These are phyloP conservation scores for Aselliscus stoliczkanus DNA, from an alignment of 2,797 vertebrate species.

Conservation along the genomic window DNA sequence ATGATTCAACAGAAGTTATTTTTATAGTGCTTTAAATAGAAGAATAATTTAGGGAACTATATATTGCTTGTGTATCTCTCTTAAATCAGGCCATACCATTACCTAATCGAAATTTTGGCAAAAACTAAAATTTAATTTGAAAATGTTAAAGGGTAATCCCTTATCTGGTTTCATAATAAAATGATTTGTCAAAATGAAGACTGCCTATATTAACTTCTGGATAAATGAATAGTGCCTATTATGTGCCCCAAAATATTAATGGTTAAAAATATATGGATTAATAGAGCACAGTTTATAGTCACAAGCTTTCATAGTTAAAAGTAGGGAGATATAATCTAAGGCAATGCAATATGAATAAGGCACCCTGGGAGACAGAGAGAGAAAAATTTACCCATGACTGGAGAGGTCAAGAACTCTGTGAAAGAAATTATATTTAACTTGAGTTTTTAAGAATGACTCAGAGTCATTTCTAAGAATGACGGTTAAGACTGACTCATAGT, in stretches of 20 bases:
- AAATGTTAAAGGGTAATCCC: neutral
- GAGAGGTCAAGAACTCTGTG: neutral
- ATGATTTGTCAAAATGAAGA: neutral
- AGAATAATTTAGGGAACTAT: neutral
- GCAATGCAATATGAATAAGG: neutral
- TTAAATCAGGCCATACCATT: neutral
- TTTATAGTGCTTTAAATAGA: neutral
- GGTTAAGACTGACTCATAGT: slow-evolving; percentile 6
- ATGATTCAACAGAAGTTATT: neutral
- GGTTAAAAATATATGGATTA: neutral
- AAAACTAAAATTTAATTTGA: neutral
- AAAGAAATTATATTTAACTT: neutral
- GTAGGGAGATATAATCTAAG: neutral
- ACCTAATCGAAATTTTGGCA: neutral
- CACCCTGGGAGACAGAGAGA: neutral
- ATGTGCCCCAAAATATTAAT: neutral
- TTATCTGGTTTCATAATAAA: neutral
- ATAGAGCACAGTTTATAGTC: neutral
- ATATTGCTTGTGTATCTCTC: neutral
- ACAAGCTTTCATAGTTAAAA: neutral
- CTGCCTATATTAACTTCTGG: neutral
- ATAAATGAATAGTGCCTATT: neutral
- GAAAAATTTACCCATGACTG: neutral
- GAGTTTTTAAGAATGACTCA: slow-evolving; percentile 12
- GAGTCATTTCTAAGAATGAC: slow-evolving; percentile 24